These are phyloP conservation scores for Chymomyza amoena DNA, from an alignment of 2,888 invertebrate genomes.

Conservation along the genomic window DNA sequence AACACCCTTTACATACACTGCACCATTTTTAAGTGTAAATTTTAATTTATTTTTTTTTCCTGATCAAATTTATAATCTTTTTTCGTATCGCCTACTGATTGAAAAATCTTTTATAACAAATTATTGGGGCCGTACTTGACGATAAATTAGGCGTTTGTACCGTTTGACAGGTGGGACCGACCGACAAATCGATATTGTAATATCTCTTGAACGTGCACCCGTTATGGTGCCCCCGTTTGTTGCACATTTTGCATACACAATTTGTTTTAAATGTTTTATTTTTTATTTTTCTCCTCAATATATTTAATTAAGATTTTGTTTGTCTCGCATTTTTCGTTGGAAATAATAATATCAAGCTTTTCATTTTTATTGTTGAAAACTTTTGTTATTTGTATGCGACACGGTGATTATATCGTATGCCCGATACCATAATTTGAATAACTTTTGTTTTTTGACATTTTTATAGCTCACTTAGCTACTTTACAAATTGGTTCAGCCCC, in stretches of 20 bases:
- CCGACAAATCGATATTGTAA: no score
- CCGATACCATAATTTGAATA: constrained; percentile 56
- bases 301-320: background rate
- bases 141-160: background rate
- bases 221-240: background rate
- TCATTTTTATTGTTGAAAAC: background rate
- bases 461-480: constrained; percentile 64
- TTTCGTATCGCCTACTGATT: constrained; percentile 8
- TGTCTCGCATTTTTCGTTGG: background rate
- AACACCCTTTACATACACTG: no score
- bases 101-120: background rate
- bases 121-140: background rate
- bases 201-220: background rate
- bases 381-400: background rate
- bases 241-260: background rate
- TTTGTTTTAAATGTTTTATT: background rate
- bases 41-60: constrained; percentile 15
- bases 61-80: constrained; percentile 3
- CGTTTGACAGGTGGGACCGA: background rate
- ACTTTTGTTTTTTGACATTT: constrained; percentile 60
- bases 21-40: constrained; percentile 8
- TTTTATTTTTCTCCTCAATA: background rate
- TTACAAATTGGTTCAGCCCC: constrained; percentile 31
- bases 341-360: background rate
- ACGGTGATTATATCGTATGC: background rate